Conservation (phyloP, 2,888 invertebrate species). For the Zygaena filipendulae region DNA sequence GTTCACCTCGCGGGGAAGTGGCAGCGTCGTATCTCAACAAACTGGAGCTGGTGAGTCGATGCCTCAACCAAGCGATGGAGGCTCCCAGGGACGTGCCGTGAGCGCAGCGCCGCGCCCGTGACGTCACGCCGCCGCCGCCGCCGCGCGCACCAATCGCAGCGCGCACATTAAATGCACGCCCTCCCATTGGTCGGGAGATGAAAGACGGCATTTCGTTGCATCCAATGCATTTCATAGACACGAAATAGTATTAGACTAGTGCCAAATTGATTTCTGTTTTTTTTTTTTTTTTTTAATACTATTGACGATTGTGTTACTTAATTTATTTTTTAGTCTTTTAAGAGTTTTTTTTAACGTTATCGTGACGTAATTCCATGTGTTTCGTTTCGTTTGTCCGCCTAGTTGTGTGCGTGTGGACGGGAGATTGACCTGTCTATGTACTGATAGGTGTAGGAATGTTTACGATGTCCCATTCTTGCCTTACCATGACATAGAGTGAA, state of each 20-base stretch:
- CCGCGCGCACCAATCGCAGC: conserved; percentile 5
- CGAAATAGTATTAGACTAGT: conserved; percentile 50
- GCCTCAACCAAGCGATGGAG: conserved; percentile 34
- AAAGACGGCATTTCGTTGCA: conserved; percentile 1
- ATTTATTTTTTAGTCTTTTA: conserved; percentile 44
- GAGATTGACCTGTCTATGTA: too few species aligned
- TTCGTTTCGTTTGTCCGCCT: conserved; percentile 42
- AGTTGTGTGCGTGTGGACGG: conserved; percentile 23
- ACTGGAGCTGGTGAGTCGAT: conserved; percentile 38
- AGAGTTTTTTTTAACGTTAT: conserved; percentile 14
- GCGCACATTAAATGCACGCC: not conserved
- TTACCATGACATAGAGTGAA: too few species aligned
- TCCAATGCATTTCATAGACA: conserved; percentile 29
- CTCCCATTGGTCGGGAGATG: conserved; percentile 4
- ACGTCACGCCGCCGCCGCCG: conserved; percentile 6
- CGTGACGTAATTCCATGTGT: conserved; percentile 30
- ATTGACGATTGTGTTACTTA: conserved; percentile 49
- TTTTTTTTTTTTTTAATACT: too few species aligned
- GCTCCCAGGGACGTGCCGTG: conserved; percentile 33
- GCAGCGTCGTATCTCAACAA: conserved; percentile 37
- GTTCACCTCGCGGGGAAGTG: conserved; percentile 36
- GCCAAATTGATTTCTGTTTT: conserved; percentile 46
- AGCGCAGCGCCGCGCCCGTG: conserved; percentile 13
- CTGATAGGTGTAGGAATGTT: too few species aligned
- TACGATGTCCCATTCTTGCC: too few species aligned